Evolutionary conservation across 2,797 vertebrate species (phyloP).

Genomic region (Chelonia mydas): DNA sequence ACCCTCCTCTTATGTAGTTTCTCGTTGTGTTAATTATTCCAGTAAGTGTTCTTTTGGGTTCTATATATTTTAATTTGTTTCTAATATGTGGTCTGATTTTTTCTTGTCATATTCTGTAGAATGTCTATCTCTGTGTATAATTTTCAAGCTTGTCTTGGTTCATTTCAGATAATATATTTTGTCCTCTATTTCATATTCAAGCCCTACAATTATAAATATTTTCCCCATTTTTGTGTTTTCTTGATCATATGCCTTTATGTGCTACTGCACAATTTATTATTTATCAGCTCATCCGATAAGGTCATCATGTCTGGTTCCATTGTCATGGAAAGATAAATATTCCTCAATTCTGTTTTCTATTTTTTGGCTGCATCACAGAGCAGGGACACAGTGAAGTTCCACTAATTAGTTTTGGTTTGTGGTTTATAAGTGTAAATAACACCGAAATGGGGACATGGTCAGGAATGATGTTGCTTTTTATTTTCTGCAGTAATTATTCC

Average conservation of each 20-base stretch:
- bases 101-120: not conserved
- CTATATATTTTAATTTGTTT: not conserved
- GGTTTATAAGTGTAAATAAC: not conserved
- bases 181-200: not conserved
- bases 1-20: not conserved
- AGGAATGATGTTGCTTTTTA: not conserved
- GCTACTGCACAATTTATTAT: not conserved
- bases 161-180: not conserved
- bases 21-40: not conserved
- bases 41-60: not conserved
- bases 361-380: not conserved
- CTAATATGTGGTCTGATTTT: not conserved
- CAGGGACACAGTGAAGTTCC: not conserved
- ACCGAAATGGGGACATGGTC: not conserved
- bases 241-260: not conserved
- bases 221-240: not conserved
- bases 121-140: not conserved
- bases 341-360: not conserved
- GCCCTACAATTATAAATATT: not conserved
- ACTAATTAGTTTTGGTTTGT: not conserved
- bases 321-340: not conserved
- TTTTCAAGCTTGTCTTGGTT: not conserved
- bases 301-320: not conserved
- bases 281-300: not conserved
- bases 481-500: not conserved